phyloP scores from a whole-genome alignment of 2,113 vertebrate species.

The Galeopterus variegatus region DNA sequence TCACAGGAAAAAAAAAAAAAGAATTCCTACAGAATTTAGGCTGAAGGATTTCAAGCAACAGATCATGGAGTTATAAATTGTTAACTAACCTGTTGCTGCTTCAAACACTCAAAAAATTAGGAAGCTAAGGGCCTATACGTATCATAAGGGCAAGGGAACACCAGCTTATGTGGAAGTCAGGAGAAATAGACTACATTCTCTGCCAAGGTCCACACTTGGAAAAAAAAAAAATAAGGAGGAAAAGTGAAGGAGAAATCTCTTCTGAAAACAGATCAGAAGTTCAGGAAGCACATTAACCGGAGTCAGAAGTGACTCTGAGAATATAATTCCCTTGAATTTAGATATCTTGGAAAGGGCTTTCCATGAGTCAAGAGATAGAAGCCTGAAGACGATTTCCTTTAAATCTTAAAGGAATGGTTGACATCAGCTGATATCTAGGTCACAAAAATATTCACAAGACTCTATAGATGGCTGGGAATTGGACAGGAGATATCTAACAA shows the following conservation, averaged over 20 bases:
- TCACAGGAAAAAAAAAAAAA: too few species aligned
- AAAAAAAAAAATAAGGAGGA: rapidly evolving
- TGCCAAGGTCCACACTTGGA: not conserved
- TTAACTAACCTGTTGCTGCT: not conserved
- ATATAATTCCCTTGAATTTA: not conserved
- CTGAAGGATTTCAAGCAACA: not conserved
- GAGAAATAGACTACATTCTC: not conserved
- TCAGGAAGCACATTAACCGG: not conserved
- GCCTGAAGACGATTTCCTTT: not conserved
- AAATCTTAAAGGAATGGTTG: not conserved
- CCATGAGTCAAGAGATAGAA: not conserved
- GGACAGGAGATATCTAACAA: not conserved
- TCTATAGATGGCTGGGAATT: not conserved
- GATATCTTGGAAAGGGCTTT: not conserved
- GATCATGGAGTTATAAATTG: not conserved
- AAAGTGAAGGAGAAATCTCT: not conserved
- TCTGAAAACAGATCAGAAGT: not conserved
- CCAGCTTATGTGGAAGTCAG: not conserved
- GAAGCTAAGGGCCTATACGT: not conserved
- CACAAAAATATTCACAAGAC: not conserved
- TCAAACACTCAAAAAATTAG: not conserved
- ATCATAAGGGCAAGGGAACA: not conserved
- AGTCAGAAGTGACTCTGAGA: not conserved
- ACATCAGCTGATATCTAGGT: not conserved
- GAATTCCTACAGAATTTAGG: not conserved